Conservation (phyloP, 2,113 vertebrate species). For the Pteruthius melanotis region DNA sequence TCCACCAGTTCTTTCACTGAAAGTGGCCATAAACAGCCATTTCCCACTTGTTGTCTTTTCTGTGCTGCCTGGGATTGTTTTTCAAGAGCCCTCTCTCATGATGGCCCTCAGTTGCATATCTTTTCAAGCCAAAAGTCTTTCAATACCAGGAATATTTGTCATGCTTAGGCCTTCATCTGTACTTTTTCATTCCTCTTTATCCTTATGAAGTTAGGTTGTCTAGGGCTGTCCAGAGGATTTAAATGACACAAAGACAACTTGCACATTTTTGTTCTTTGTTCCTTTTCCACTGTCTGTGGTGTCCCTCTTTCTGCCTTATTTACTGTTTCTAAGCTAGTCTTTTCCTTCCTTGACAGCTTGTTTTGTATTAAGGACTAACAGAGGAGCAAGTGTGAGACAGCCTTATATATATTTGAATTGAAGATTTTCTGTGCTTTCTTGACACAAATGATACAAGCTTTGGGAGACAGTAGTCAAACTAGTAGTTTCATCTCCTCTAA, state of each 20-base stretch:
- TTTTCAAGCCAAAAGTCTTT: background rate
- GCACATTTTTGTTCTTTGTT: background rate
- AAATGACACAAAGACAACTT: background rate
- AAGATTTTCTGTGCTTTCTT: constrained; percentile 1
- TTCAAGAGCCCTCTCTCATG: background rate
- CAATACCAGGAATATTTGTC: background rate
- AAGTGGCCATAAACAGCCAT: background rate
- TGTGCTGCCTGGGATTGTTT: background rate
- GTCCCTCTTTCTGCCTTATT: background rate
- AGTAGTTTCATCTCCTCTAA: background rate
- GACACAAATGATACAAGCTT: background rate
- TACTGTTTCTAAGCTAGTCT: background rate
- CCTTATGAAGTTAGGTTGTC: background rate
- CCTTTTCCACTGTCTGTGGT: background rate
- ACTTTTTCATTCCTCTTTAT: background rate
- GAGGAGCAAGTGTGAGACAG: background rate
- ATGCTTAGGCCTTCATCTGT: background rate
- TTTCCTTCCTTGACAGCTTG: background rate
- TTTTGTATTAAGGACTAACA: background rate
- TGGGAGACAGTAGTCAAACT: background rate
- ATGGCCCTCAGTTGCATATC: background rate
- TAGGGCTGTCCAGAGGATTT: background rate
- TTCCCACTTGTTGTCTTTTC: background rate
- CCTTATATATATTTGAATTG: background rate
- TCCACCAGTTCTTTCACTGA: background rate